Evolutionary conservation across 2,113 vertebrate species (phyloP).

Genomic region (Megalops atlanticus): DNA sequence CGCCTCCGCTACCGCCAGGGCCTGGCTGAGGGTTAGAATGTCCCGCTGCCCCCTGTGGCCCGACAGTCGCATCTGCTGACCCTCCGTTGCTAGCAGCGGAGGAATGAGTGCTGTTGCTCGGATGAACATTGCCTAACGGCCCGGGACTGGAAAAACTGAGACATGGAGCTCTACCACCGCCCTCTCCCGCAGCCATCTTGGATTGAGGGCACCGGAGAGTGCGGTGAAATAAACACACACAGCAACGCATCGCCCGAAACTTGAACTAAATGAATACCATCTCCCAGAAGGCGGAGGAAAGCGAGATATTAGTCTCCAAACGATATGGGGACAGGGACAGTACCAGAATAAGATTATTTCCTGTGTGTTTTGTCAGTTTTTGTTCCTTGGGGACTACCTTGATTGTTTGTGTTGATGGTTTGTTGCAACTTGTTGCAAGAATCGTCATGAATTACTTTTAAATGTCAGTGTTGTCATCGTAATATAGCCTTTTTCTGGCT

Average conservation of each 20-base stretch:
- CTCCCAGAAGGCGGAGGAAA: background rate
- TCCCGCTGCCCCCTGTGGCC: constrained; percentile 36
- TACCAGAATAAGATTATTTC: too few relatives aligned
- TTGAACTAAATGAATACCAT: constrained; percentile 36
- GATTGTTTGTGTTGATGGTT: too few relatives aligned
- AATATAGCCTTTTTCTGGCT: too few relatives aligned
- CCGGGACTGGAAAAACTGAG: constrained; percentile 54
- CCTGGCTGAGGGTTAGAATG: constrained; percentile 55
- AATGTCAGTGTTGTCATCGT: too few relatives aligned
- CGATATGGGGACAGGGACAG: background rate
- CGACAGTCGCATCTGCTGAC: constrained; percentile 43
- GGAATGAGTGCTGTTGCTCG: constrained; percentile 52
- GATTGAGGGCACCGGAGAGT: constrained; percentile 58
- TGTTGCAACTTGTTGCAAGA: too few relatives aligned
- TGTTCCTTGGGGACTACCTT: too few relatives aligned
- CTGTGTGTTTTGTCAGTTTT: too few relatives aligned
- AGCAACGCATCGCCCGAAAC: constrained; percentile 56
- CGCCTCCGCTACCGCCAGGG: constrained; percentile 53
- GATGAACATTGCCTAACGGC: constrained; percentile 51
- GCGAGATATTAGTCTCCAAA: background rate
- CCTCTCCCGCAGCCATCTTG: constrained; percentile 82
- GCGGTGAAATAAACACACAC: constrained; percentile 51
- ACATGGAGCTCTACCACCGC: constrained; percentile 55
- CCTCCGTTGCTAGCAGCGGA: constrained; percentile 56
- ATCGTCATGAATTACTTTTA: too few relatives aligned